phyloP scores from a whole-genome alignment of 2,113 vertebrate genomes.

The Strix uralensis region DNA sequence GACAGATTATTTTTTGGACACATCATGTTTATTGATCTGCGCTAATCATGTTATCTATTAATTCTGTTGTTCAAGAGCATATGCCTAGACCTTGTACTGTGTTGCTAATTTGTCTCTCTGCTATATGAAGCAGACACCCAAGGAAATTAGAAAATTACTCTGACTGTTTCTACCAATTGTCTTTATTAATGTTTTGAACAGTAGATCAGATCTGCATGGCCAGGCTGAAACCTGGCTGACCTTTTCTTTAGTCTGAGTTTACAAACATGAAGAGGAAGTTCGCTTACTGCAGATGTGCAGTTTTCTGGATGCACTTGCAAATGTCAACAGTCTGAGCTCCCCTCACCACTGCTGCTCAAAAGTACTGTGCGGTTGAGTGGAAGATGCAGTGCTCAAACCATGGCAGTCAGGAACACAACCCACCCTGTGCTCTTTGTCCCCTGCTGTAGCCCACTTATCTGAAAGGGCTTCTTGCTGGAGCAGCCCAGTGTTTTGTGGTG shows the following conservation, averaged over 20 bases:
- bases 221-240: slow-evolving; percentile 41
- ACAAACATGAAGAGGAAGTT: slow-evolving; percentile 27
- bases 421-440: rapidly evolving
- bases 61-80: background rate
- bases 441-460: background rate
- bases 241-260: slow-evolving; percentile 1
- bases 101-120: background rate
- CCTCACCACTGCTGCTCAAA: background rate
- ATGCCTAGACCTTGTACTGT: background rate
- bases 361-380: background rate
- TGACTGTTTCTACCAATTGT: background rate
- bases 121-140: background rate
- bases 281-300: slow-evolving; percentile 1
- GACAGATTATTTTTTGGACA: slow-evolving; percentile 26
- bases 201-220: background rate
- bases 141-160: background rate
- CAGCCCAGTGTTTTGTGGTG: background rate
- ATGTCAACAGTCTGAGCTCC: background rate
- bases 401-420: rapidly evolving
- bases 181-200: background rate
- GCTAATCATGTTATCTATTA: background rate
- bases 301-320: background rate
- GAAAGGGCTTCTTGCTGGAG: background rate
- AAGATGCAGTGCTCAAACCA: background rate
- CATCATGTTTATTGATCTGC: slow-evolving; percentile 1